Percentiles rank a stretch among this genome's conserved stretches.
These are phyloP conservation scores for Percina caprodes DNA, from an alignment of 2,113 vertebrate species.

Conservation along the genomic window DNA sequence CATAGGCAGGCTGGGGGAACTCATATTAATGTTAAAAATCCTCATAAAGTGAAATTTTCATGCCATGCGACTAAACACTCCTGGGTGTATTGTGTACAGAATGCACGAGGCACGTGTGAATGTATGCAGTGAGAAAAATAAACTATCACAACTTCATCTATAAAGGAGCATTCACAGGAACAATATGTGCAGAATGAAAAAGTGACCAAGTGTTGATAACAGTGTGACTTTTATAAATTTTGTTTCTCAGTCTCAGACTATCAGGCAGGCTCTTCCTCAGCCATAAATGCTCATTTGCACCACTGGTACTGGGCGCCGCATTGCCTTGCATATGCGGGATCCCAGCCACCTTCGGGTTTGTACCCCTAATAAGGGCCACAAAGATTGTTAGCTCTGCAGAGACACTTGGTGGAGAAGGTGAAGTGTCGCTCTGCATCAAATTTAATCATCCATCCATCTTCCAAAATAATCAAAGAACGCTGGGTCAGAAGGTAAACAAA, in stretches of 20 bases:
- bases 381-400: too few species aligned
- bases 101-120: background rate
- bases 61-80: background rate
- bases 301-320: too few species aligned
- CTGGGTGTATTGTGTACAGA: background rate
- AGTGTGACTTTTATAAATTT: background rate
- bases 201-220: background rate
- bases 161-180: slow-evolving; percentile 1
- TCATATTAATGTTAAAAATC: too few species aligned
- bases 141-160: background rate
- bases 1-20: too few species aligned
- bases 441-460: too few species aligned
- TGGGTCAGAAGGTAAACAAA: background rate
- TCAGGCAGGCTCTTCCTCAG: slow-evolving; percentile 3
- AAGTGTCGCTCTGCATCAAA: too few species aligned
- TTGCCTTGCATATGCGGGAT: too few species aligned
- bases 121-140: background rate
- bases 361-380: too few species aligned
- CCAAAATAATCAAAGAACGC: background rate
- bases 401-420: too few species aligned
- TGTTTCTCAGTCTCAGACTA: background rate
- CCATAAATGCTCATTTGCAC: background rate
- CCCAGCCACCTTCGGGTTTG: too few species aligned
- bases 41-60: too few species aligned
- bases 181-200: slow-evolving; percentile 4